These are phyloP conservation scores for Phaonia tiefii DNA, from an alignment of 2,888 invertebrate species.

Conservation along the genomic window DNA sequence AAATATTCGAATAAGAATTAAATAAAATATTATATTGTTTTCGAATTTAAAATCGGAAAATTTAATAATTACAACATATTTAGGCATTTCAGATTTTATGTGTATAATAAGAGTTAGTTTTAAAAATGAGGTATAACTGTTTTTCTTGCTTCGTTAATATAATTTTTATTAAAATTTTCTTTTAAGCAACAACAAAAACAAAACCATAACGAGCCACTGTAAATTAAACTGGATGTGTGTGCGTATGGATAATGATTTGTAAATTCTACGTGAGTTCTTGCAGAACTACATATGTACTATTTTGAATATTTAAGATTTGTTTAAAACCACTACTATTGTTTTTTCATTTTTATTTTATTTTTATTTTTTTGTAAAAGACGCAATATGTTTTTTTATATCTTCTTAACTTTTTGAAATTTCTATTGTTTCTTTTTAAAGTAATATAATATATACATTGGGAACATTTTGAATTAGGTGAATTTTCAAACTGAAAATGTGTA, in stretches of 20 bases:
- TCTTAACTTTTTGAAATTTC: background rate
- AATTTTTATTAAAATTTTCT: background rate
- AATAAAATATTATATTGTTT: no score
- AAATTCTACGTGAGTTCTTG: slow-evolving; percentile 61
- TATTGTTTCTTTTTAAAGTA: background rate
- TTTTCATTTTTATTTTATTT: slow-evolving; percentile 34
- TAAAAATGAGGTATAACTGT: slow-evolving; percentile 42
- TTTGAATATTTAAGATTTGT: slow-evolving; percentile 31
- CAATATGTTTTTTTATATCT: slow-evolving; percentile 27
- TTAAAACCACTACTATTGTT: slow-evolving; percentile 43
- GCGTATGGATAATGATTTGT: slow-evolving; percentile 73
- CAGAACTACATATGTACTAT: no score
- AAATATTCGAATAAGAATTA: no score
- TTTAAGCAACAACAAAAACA: slow-evolving; percentile 10
- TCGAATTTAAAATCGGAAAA: no score
- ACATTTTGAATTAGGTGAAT: no score
- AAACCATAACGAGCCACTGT: background rate
- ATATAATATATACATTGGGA: background rate
- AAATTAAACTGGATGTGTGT: slow-evolving; percentile 32
- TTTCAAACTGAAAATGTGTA: no score
- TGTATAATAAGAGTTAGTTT: background rate
- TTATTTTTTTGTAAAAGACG: slow-evolving; percentile 14
- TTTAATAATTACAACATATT: no score
- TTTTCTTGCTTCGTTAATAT: slow-evolving; percentile 29
- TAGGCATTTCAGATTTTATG: background rate